Percentiles rank a stretch among this genome's conserved stretches.
Conservation (phyloP, 2,113 vertebrate genomes). For the Microcebus griseorufus region DNA sequence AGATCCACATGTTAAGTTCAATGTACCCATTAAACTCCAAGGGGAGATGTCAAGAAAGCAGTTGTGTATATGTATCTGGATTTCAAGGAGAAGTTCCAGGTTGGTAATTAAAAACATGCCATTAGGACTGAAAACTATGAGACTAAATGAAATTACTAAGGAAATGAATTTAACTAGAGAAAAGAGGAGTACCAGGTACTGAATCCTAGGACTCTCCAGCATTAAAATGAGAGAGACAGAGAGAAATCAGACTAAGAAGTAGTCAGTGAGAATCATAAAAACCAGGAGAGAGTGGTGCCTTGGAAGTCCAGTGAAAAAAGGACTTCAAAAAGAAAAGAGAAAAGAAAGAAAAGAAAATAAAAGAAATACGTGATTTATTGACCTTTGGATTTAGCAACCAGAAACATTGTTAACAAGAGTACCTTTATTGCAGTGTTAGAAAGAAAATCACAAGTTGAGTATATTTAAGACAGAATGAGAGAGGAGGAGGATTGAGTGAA, state of each 20-base stretch:
- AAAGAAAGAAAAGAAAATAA: background rate
- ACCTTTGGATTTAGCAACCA: background rate
- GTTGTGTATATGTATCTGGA: background rate
- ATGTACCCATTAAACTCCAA: background rate
- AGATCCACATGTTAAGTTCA: background rate
- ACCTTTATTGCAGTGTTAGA: background rate
- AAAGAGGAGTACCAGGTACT: background rate
- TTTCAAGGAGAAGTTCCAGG: background rate
- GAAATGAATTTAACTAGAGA: background rate
- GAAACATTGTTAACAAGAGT: background rate
- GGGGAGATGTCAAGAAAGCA: background rate
- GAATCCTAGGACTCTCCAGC: background rate
- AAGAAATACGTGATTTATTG: background rate
- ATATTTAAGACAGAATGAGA: background rate
- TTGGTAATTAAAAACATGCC: background rate
- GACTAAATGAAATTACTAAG: background rate
- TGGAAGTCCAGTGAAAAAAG: background rate
- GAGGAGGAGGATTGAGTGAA: background rate
- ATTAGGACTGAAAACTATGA: background rate
- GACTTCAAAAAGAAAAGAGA: background rate
- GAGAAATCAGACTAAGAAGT: background rate
- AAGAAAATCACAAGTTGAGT: background rate
- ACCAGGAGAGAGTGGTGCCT: background rate
- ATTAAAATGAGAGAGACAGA: background rate
- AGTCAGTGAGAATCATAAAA: background rate